Percentiles rank a stretch among this genome's conserved stretches.
Evolutionary conservation across 2,888 invertebrate genomes (phyloP).

Genomic region (Oxytorus armatus): DNA sequence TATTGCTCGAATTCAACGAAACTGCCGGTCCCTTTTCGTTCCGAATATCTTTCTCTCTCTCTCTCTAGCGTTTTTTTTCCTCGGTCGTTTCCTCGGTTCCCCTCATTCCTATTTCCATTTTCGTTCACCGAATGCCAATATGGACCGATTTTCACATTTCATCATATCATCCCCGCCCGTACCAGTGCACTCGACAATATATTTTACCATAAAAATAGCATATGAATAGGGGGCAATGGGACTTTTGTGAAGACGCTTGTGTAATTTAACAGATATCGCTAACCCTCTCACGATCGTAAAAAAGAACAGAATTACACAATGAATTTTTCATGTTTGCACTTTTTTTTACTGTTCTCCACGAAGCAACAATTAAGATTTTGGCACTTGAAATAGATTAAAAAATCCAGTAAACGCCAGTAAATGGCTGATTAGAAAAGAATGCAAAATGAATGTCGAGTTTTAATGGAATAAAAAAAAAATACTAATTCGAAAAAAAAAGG

Average conservation of each 20-base stretch:
- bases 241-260: not conserved
- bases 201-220: not conserved
- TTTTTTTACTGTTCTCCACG: no score
- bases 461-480: not conserved
- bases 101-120: slow-evolving; percentile 16
- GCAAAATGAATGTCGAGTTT: no score
- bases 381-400: no score
- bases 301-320: not conserved
- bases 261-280: not conserved
- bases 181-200: not conserved
- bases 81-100: not conserved
- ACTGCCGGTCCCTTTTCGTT: not conserved
- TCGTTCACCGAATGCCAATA: not conserved
- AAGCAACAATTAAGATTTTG: no score
- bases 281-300: not conserved
- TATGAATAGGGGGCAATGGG: not conserved
- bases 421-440: no score
- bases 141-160: not conserved
- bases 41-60: slow-evolving; percentile 4
- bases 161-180: not conserved
- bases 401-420: no score
- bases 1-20: slow-evolving; percentile 47
- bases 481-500: not conserved
- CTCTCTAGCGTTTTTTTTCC: not conserved
- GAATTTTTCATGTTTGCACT: no score